Evolutionary conservation across 2,888 invertebrate species (phyloP).

Genomic region (Volucella zonaria): DNA sequence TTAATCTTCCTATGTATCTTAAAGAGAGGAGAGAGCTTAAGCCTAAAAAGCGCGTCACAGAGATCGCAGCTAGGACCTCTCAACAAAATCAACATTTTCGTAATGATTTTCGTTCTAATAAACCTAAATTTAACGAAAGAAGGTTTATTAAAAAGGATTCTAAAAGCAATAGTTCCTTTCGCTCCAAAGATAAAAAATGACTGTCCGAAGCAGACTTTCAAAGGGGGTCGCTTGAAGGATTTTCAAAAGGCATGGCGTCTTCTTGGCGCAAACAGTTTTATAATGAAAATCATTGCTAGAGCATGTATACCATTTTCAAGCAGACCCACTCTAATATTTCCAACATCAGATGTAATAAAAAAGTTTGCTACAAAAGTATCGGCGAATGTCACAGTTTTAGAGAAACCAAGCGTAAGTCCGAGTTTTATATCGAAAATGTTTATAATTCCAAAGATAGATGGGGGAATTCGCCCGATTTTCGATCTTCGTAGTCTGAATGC

Average conservation of each 20-base stretch:
- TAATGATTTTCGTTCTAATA: background rate
- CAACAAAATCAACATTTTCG: constrained; percentile 5
- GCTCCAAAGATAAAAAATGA: background rate
- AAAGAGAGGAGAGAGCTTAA: constrained; percentile 3
- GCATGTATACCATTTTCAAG: background rate
- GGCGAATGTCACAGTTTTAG: background rate
- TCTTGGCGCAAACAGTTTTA: constrained; percentile 9
- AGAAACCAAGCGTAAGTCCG: background rate
- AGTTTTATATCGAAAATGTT: constrained; percentile 28
- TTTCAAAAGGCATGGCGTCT: background rate
- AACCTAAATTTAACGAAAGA: constrained; percentile 7
- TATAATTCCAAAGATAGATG: constrained; percentile 22
- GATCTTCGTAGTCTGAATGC: constrained; percentile 31
- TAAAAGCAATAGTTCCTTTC: constrained; percentile 13
- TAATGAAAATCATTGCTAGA: constrained; percentile 3
- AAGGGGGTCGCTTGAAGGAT: background rate
- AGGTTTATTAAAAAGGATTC: constrained; percentile 4
- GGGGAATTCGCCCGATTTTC: constrained; percentile 18
- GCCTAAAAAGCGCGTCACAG: constrained; percentile 1
- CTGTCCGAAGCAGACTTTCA: constrained; percentile 2
- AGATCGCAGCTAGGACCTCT: constrained; percentile 1
- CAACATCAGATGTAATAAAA: background rate
- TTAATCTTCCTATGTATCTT: constrained; percentile 2
- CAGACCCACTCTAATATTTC: background rate
- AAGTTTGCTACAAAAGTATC: constrained; percentile 8